Evolutionary conservation across 2,888 invertebrate genomes (phyloP), one percentile per base, ranked within the genome.

Genomic region (Homarus gammarus): DNA sequence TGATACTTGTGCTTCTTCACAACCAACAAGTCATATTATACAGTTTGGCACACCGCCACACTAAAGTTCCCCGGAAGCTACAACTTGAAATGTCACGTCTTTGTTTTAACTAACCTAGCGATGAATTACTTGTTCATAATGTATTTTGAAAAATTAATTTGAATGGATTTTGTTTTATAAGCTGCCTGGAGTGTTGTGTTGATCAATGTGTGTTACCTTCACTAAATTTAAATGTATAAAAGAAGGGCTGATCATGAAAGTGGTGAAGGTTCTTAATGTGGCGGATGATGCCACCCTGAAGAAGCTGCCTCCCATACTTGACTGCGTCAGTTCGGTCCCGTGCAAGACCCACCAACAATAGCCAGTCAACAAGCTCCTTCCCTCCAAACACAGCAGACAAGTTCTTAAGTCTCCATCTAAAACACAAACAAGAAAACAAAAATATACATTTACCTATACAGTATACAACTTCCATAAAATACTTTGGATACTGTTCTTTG

Each of bases 191-290:
- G 49, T 12, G 49, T 1, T 12, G 77, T 15, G 22, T 38, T 36
- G 22, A 44, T 12, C 31, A 84, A 22, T 73, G 38, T 27, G 15
- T 36, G n/a, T 27, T 33, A 12, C 40, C 44, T 49, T 90, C 90
- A 6, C 40, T 40, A 6, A 22, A 38, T 27, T 64, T 83, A 84
- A 92, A 92, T 8, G 87, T 86, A 93, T 98, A 98, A 27, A 98
- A 95, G 91, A 97, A 95, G 12, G 94, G 92, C 92, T 96, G 95
- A 94, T 98, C 97, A 93, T 96, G 96, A 94, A 98, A 98, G 94
- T 98, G 97, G 93, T 98, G 97, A 5, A 96, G 96, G 93, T 96
- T 95, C 93, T 96, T 96, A 77, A 98, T 95, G 94, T 99, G 98
- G 84, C 96, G 95, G 88, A 99, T 95, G 68, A 98, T 96, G 82